phyloP scores from a whole-genome alignment of 2,888 invertebrate genomes.

The Dioctria rufipes region DNA sequence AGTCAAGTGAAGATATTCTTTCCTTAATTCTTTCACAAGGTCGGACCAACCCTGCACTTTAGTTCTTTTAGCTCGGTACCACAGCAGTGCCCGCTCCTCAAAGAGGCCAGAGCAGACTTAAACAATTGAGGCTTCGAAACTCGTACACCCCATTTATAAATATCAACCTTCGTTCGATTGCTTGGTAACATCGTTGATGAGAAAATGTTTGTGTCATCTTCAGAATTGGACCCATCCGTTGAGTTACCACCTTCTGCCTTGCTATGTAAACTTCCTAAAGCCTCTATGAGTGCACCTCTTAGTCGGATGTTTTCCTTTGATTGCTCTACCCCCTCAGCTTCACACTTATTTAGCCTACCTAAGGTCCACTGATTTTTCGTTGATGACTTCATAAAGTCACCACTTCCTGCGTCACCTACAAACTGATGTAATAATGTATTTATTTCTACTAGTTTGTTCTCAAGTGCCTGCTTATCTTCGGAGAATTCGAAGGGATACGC shows the following conservation, averaged over 20 bases:
- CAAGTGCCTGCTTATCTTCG: conserved; percentile 36
- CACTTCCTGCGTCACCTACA: not conserved
- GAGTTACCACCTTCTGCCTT: not conserved
- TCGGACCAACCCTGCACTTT: not conserved
- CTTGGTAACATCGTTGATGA: not conserved
- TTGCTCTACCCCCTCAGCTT: not conserved
- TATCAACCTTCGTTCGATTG: not conserved
- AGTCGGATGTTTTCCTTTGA: not conserved
- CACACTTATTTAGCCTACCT: not conserved
- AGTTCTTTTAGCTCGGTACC: conserved; percentile 1
- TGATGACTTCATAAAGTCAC: conserved; percentile 19
- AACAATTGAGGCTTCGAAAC: not conserved
- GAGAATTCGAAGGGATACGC: conserved; percentile 46
- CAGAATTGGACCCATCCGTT: not conserved
- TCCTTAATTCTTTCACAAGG: not conserved
- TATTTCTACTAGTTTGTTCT: conserved; percentile 23
- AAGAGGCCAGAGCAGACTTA: not conserved
- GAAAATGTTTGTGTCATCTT: not conserved
- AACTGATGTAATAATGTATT: not conserved
- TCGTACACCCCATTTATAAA: not conserved
- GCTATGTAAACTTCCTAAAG: not conserved
- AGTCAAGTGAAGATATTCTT: no score
- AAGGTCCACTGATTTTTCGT: conserved; percentile 49
- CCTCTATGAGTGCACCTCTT: not conserved
- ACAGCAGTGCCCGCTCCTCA: not conserved